A percentile compares a stretch with the other conserved stretches of the same genome.
Evolutionary conservation across 2,888 invertebrate genomes (phyloP).

Genomic region (Panopea generosa): DNA sequence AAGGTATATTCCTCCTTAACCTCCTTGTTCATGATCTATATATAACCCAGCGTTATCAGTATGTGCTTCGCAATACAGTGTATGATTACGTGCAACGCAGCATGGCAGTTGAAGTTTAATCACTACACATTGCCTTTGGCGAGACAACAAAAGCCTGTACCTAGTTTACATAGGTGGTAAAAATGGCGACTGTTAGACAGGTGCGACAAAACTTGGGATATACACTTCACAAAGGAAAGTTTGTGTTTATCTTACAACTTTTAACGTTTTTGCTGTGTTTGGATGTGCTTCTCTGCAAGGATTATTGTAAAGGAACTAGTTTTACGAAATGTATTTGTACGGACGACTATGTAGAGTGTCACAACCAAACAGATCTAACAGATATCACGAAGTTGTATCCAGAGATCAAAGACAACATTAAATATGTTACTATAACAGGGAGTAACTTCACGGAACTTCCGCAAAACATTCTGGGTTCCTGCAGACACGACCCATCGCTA

Average conservation of each 20-base stretch:
- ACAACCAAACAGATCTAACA: constrained; percentile 20
- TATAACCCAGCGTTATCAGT: no score
- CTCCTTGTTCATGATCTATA: no score
- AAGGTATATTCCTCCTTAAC: no score
- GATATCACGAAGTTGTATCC: neutral
- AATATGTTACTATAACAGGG: constrained; percentile 52
- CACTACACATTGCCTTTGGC: no score
- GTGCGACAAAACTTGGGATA: constrained; percentile 13
- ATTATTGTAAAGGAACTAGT: neutral
- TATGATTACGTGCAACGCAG: no score
- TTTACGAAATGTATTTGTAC: constrained; percentile 42
- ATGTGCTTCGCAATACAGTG: no score
- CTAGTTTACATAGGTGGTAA: constrained; percentile 42
- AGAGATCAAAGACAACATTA: constrained; percentile 44
- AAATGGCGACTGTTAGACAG: constrained; percentile 43
- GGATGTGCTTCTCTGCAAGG: neutral
- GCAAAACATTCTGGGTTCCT: constrained; percentile 63
- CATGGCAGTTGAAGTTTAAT: no score
- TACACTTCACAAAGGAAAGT: neutral
- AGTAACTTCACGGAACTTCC: constrained; percentile 62
- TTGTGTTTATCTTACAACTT: neutral
- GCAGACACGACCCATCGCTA: constrained; percentile 35
- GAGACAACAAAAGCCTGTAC: no score
- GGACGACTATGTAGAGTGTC: constrained; percentile 40
- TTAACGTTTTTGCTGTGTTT: constrained; percentile 3